Base-by-base conservation (phyloP, 1,140 invertebrate species). In the Camponotus vicinus region DNA sequence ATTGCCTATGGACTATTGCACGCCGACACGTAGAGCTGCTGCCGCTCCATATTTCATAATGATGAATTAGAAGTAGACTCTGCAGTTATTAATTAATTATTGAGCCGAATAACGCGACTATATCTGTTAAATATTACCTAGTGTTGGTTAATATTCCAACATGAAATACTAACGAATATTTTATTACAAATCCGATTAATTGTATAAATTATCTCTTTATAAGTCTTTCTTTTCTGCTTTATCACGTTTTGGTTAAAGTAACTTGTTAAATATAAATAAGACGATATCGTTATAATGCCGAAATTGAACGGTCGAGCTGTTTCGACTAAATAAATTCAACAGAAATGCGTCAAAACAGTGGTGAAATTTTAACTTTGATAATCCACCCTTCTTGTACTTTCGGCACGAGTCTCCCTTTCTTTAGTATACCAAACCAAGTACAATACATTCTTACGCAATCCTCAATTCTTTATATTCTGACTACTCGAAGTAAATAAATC, bases 11-110 rank as follows among this genome's bases (percentile, higher is more conserved):
- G 52, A 86, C 66, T 70, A 88, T 86, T 82, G 75, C 69, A 67
- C 21, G n/a, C 63, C 21, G 42, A 42, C 42, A 21, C 11, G 55
- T 67, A 55, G 52, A 49, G 21, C 21, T 21, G 11, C 49, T 40
- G 40, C 34, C 42, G 9, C 32, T 88, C n/a, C 69, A 21, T 73
- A 69, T 57, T 85, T 76, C 40, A 70, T 15, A 7, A 27, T 57
- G 57, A 75, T 63, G 18, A 49, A 67, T 55, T 40, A 73, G 18
- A 61, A 75, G 11, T 32, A 55, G 32, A 8, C 55, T 59, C 21
- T 67, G 45, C 55, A 63, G 57, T 86, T 70, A 80, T 32, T 88
- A 69, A 76, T 89, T 79, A 88, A 52, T 59, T 15, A 79, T 45
- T 40, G 21, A 42, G 45, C 2, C 4, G 27, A 45, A 76, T 11